A percentile compares a stretch with the other conserved stretches of the same genome.
phyloP scores from a whole-genome alignment of 2,113 vertebrate genomes.

The Pontoporia blainvillei region DNA sequence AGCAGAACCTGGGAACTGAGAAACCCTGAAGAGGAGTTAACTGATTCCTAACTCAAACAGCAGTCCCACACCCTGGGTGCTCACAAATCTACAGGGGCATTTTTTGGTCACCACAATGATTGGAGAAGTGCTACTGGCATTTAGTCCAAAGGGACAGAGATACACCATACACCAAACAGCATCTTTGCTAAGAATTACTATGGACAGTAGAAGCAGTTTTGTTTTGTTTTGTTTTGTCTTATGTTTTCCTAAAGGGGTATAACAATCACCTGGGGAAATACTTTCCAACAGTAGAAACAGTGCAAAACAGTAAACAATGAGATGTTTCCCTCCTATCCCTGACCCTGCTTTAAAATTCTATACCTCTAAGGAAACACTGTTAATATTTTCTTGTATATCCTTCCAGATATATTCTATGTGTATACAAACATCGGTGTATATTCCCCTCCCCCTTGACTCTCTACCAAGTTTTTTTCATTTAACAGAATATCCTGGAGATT shows the following conservation, averaged over 20 bases:
- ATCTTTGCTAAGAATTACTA: background rate
- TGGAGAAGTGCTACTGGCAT: background rate
- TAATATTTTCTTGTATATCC: background rate
- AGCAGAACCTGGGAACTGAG: background rate
- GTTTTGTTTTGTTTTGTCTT: background rate
- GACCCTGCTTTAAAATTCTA: background rate
- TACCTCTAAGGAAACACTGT: background rate
- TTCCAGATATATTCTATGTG: background rate
- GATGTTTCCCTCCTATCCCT: background rate
- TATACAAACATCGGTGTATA: background rate
- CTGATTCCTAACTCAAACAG: constrained; percentile 6
- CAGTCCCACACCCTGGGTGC: background rate
- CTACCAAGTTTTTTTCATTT: background rate
- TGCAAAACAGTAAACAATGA: background rate
- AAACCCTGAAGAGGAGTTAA: constrained; percentile 16
- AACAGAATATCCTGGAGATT: background rate
- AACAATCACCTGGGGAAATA: background rate
- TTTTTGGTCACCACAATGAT: background rate
- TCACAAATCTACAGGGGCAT: background rate
- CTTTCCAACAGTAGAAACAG: background rate
- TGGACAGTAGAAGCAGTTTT: background rate
- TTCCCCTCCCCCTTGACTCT: background rate
- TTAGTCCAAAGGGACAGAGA: background rate
- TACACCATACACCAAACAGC: background rate
- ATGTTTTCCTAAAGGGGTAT: background rate